Evolutionary conservation across 2,888 invertebrate genomes (phyloP).

Genomic region (Nowickia ferox): DNA sequence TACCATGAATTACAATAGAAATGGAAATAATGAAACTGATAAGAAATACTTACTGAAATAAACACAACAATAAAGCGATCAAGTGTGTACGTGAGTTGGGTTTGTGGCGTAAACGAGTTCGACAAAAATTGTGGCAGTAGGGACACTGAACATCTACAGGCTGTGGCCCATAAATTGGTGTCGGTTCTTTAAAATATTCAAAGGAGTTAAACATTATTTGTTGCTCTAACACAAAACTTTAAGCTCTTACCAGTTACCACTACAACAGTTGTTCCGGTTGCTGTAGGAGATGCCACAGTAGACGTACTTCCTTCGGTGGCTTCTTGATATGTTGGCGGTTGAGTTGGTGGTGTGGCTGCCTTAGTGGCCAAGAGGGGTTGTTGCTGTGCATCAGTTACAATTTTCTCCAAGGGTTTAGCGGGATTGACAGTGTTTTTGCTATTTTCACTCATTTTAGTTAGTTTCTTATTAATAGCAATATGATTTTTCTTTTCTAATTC

Average conservation of each 20-base stretch:
- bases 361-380: conserved; percentile 72
- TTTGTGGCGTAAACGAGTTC: conserved; percentile 82
- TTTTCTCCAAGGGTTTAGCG: conserved; percentile 73
- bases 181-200: conserved; percentile 67
- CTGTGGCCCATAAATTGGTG: conserved; percentile 81
- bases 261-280: conserved; percentile 72
- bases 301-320: conserved; percentile 74
- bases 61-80: conserved; percentile 84
- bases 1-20: background rate
- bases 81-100: conserved; percentile 85
- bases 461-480: background rate
- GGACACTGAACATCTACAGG: conserved; percentile 83
- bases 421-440: conserved; percentile 75
- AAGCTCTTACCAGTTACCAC: conserved; percentile 73
- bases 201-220: background rate
- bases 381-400: conserved; percentile 68
- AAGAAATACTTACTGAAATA: conserved; percentile 78
- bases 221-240: background rate
- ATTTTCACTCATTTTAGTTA: conserved; percentile 53
- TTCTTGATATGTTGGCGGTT: conserved; percentile 77
- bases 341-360: conserved; percentile 39
- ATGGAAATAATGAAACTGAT: background rate
- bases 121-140: conserved; percentile 83
- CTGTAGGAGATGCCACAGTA: conserved; percentile 58
- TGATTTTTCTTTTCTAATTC: background rate